Evolutionary conservation across 2,797 vertebrate genomes (phyloP).

Genomic region (Garrulus glandarius): DNA sequence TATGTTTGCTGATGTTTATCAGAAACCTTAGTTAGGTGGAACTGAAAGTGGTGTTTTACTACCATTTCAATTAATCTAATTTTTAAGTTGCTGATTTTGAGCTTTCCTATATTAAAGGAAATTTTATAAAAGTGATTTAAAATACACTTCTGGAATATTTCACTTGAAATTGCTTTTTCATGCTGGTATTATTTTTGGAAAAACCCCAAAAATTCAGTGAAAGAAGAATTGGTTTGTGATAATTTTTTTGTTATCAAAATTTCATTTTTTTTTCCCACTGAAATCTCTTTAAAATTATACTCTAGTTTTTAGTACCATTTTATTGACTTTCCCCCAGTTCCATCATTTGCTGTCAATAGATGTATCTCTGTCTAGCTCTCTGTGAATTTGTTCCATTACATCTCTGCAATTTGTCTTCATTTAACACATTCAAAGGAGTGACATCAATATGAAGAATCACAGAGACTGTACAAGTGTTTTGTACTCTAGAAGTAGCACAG

Average conservation of each 20-base stretch:
- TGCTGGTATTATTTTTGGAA: accelerated
- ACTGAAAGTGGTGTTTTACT: neutral
- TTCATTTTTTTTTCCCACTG: neutral
- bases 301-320: neutral
- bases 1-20: neutral
- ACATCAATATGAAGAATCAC: neutral
- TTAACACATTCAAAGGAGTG: neutral
- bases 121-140: neutral
- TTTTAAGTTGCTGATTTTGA: neutral
- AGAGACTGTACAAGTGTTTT: neutral
- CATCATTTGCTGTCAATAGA: neutral
- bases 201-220: neutral
- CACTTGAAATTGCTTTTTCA: neutral
- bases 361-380: neutral
- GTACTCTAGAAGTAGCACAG: neutral
- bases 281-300: neutral
- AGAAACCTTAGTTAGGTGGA: neutral
- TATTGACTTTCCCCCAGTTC: neutral
- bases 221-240: neutral
- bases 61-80: neutral
- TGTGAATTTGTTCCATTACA: neutral
- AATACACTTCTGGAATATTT: neutral
- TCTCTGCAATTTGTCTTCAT: neutral
- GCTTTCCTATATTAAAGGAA: neutral
- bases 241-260: neutral